Evolutionary conservation across 2,888 invertebrate genomes (phyloP), one percentile per base, ranked within the genome.

Genomic region (Cosmia trapezina): DNA sequence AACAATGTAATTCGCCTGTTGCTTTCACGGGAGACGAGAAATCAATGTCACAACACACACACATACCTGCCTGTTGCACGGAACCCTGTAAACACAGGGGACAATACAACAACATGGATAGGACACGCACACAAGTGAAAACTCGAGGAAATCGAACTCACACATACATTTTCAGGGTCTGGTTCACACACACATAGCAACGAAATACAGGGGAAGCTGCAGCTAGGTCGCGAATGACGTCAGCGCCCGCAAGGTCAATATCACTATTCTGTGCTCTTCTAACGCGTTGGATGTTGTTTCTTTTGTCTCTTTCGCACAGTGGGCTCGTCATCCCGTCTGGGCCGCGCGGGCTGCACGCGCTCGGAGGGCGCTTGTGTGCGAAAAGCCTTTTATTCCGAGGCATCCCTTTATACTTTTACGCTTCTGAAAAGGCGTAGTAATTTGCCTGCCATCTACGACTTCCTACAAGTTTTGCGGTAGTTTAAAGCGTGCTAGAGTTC

Each of bases 221-320:
- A 96, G 94, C 97, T 96, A 96, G 96, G 97, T 97, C 96, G 96
- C 91, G 89, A 93, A 95, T 96, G 96, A 97, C 97, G 97, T 97
- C 97, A 96, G 89, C 80, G 75, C 93, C 85, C 91, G 94, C 96
- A 96, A 96, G 96, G 96, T 96, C 96, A 96, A 96, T 96, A 96
- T 92, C 96, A 95, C 93, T 89, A 74, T 70, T 84, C 86, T 83
- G 80, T 84, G 73, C 91, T 89, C 85, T 73, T 94, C 91, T 89
- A 70, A 75, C 92, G 5, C 88, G 56, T 74, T 56, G 53, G 49
- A 17, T 0, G 12, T 51, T 41, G 56, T 4, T 78, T 87, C 33
- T 62, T 76, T 70, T 81, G 78, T 94, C 92, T 83, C 89, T 85
- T 51, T 93, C 87, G 59, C 78, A 60, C 78, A 71, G 89, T 88